Evolutionary conservation across 2,797 vertebrate species (phyloP).

Genomic region (Cyprinodon diabolis): DNA sequence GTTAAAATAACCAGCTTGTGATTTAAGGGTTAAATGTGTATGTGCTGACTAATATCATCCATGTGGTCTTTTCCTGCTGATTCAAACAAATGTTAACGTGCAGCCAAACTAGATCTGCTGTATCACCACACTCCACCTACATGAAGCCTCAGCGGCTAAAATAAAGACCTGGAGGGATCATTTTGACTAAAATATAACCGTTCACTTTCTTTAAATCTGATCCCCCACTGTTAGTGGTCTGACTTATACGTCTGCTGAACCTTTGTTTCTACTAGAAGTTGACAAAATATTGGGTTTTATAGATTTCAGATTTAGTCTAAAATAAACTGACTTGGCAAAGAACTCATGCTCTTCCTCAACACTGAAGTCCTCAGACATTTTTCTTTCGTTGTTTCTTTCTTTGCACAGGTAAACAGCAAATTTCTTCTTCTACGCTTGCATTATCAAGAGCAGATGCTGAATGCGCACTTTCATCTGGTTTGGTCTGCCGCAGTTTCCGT

Average conservation of each 20-base stretch:
- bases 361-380: too few species aligned
- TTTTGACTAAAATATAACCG: constrained; percentile 39
- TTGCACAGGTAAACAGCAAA: too few species aligned
- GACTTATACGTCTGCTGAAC: not conserved
- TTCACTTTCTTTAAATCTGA: not conserved
- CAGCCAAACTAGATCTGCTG: constrained; percentile 19
- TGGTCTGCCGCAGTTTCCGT: too few species aligned
- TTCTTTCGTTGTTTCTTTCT: too few species aligned
- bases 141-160: constrained; percentile 16
- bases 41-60: constrained; percentile 21
- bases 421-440: too few species aligned
- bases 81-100: constrained; percentile 13
- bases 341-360: too few species aligned
- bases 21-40: not conserved
- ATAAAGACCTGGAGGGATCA: constrained; percentile 11
- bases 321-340: too few species aligned
- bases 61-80: constrained; percentile 22
- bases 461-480: too few species aligned
- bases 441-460: too few species aligned
- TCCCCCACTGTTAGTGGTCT: constrained; percentile 19
- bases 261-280: not conserved
- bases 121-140: constrained; percentile 33
- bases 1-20: not conserved
- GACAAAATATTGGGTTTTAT: not conserved
- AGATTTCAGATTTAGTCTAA: too few species aligned